Percentiles rank a stretch among this genome's conserved stretches.
phyloP scores from a whole-genome alignment of 2,113 vertebrate genomes.

The Sardina pilchardus region DNA sequence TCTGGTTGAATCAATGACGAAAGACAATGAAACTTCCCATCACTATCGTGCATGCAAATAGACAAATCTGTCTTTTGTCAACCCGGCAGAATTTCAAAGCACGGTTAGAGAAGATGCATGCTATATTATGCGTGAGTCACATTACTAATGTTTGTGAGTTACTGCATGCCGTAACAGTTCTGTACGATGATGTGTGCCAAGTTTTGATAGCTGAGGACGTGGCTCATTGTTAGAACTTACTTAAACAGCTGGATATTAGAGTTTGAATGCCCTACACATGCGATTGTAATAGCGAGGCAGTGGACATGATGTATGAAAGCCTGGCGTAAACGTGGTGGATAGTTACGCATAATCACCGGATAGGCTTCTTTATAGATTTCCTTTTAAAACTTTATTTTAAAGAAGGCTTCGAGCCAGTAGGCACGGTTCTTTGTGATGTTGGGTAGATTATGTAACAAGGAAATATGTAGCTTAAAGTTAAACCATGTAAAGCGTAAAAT shows the following conservation, averaged over 20 bases:
- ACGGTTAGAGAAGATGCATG: neutral
- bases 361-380: neutral
- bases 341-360: neutral
- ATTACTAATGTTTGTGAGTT: neutral
- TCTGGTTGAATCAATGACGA: neutral
- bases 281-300: neutral
- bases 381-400: neutral
- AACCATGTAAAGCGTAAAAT: neutral
- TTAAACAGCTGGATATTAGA: conserved; percentile 26
- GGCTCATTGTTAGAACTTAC: conserved; percentile 29
- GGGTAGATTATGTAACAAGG: neutral
- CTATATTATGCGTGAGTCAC: neutral
- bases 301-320: neutral
- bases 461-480: neutral
- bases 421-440: neutral
- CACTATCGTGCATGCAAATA: neutral
- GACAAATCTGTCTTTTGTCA: neutral
- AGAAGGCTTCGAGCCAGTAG: neutral
- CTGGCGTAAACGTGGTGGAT: neutral
- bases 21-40: neutral
- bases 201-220: conserved; percentile 34
- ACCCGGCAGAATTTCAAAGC: neutral
- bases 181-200: neutral
- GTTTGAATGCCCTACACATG: neutral
- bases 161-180: neutral